A percentile compares a stretch with the other conserved stretches of the same genome.
Conservation (phyloP, 1,140 invertebrate species). For the Heterodera schachtii region DNA sequence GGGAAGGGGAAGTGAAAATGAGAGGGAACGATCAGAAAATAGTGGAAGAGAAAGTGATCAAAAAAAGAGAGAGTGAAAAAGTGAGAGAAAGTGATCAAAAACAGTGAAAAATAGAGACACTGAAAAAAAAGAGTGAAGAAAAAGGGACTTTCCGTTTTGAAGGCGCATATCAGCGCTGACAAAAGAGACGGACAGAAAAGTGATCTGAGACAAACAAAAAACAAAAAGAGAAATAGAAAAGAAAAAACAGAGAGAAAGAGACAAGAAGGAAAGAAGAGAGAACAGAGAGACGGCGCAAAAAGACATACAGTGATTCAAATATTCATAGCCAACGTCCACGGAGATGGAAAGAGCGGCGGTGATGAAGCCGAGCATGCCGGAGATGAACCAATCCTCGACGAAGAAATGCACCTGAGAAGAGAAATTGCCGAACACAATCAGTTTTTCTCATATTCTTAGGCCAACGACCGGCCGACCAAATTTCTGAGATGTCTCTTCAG, state of each 20-base stretch:
- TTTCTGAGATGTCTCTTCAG: not conserved
- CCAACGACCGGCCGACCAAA: constrained; percentile 3
- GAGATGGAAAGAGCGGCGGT: constrained; percentile 61
- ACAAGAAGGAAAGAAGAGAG: not conserved
- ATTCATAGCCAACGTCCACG: constrained; percentile 62
- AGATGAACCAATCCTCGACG: constrained; percentile 63
- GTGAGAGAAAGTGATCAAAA: no score
- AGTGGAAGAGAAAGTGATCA: no score
- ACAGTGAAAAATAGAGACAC: no score
- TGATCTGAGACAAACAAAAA: no score
- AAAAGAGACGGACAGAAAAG: no score
- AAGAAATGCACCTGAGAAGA: constrained; percentile 54
- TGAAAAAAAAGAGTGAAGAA: no score
- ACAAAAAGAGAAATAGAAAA: not conserved
- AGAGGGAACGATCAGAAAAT: not conserved
- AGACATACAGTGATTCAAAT: constrained; percentile 56
- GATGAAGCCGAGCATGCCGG: constrained; percentile 61
- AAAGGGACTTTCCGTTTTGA: no score
- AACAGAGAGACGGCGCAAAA: not conserved
- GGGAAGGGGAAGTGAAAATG: not conserved
- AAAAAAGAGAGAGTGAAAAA: no score
- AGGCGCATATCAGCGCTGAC: no score
- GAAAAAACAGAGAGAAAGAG: not conserved
- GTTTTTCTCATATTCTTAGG: not conserved
- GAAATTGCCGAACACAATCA: not conserved